These are phyloP conservation scores for Agrypnia vestita DNA, from an alignment of 1,140 invertebrate genomes.

Conservation along the genomic window DNA sequence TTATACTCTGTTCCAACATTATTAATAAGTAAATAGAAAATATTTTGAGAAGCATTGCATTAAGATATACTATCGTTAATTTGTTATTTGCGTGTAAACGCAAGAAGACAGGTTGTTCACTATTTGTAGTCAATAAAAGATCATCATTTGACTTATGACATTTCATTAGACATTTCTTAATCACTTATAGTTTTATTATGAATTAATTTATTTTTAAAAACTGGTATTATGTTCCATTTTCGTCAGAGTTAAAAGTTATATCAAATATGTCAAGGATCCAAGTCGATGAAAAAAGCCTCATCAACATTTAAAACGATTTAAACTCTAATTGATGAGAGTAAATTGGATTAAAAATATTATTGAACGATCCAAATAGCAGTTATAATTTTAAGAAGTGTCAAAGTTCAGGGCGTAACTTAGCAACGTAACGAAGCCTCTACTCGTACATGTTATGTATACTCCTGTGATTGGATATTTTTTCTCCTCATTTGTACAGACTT, in stretches of 20 bases:
- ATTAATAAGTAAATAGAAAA: not conserved
- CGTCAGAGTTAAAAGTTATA: not conserved
- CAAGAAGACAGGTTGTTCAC: constrained; percentile 55
- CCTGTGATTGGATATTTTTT: too few species aligned
- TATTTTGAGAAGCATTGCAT: not conserved
- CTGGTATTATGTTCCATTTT: constrained; percentile 8
- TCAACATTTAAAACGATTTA: not conserved
- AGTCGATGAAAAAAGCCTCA: not conserved
- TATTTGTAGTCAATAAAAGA: constrained; percentile 47
- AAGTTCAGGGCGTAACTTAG: too few species aligned
- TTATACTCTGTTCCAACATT: too few species aligned
- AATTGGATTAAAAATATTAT: not conserved
- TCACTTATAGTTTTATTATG: not conserved
- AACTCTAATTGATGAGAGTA: not conserved
- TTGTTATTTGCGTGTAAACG: constrained; percentile 57
- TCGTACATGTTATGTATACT: too few species aligned
- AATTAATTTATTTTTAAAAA: constrained; percentile 8
- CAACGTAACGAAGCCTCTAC: too few species aligned
- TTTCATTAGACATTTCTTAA: constrained; percentile 18
- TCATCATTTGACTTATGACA: constrained; percentile 30
- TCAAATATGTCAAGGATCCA: constrained; percentile 13
- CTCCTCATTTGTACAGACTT: too few species aligned
- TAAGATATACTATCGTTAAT: constrained; percentile 46
- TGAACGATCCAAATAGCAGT: too few species aligned
- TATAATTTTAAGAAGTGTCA: too few species aligned